Percentiles rank a stretch among this genome's conserved stretches.
Evolutionary conservation across 2,888 invertebrate species (phyloP).

Genomic region (Fissipunctia ypsillon): DNA sequence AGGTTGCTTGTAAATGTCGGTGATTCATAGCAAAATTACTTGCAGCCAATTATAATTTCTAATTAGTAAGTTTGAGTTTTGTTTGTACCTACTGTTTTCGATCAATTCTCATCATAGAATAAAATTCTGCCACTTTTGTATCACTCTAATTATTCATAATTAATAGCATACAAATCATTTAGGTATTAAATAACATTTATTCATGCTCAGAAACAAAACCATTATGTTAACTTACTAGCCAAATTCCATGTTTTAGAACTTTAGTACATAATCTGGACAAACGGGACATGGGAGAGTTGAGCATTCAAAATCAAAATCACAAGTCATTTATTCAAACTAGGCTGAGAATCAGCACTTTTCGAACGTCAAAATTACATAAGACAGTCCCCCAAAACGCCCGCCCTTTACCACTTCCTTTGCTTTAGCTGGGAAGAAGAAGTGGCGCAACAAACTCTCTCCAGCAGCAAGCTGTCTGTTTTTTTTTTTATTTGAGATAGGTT

Average conservation of each 20-base stretch:
- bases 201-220: constrained; percentile 3
- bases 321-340: too few relatives aligned
- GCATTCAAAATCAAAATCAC: too few relatives aligned
- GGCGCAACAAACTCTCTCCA: too few relatives aligned
- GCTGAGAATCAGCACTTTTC: too few relatives aligned
- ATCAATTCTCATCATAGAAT: not conserved
- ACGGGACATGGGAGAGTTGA: too few relatives aligned
- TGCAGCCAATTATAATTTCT: not conserved
- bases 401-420: too few relatives aligned
- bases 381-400: too few relatives aligned
- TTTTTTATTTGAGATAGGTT: too few relatives aligned
- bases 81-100: too few relatives aligned
- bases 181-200: not conserved
- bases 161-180: not conserved
- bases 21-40: not conserved
- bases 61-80: not conserved
- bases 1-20: constrained; percentile 10
- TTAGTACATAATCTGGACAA: not conserved
- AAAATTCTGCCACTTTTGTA: not conserved
- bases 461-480: too few relatives aligned
- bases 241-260: not conserved
- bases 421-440: too few relatives aligned
- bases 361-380: too few relatives aligned
- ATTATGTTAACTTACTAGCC: not conserved
- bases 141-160: not conserved